These are phyloP conservation scores for Pegoplata infirma DNA, from an alignment of 2,888 invertebrate species.

Conservation along the genomic window DNA sequence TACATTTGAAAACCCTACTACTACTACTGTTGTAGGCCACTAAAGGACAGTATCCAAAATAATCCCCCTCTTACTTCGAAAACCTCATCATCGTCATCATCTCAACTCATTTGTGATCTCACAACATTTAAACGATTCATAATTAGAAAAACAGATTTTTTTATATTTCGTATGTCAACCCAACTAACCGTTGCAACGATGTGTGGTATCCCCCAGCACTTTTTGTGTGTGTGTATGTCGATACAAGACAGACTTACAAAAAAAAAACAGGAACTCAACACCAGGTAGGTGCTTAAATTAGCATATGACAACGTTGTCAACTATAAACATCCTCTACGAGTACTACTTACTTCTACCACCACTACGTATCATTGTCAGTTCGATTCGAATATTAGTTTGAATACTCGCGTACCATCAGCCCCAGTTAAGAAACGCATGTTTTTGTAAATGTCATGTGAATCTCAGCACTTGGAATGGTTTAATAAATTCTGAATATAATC, in stretches of 20 bases:
- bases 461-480: constrained; percentile 62
- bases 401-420: constrained; percentile 5
- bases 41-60: constrained; percentile 41
- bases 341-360: no score
- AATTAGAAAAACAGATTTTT: constrained; percentile 60
- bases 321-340: constrained; percentile 52
- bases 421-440: constrained; percentile 42
- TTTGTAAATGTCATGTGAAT: constrained; percentile 59
- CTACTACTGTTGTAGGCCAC: constrained; percentile 37
- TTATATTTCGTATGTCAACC: constrained; percentile 17
- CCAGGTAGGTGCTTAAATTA: constrained; percentile 63
- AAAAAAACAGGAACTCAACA: constrained; percentile 41
- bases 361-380: no score
- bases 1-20: constrained; percentile 22
- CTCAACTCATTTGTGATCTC: constrained; percentile 55
- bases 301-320: constrained; percentile 63
- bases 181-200: constrained; percentile 45
- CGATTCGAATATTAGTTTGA: constrained; percentile 13
- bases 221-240: constrained; percentile 48
- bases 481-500: constrained; percentile 76
- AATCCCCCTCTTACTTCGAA: no score
- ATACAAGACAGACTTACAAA: constrained; percentile 34
- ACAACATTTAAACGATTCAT: constrained; percentile 61
- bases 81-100: no score
- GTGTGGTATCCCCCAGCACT: constrained; percentile 53